Evolutionary conservation across 2,113 vertebrate species (phyloP), one percentile per base, ranked within the genome.

Genomic region (Hyaena hyaena): DNA sequence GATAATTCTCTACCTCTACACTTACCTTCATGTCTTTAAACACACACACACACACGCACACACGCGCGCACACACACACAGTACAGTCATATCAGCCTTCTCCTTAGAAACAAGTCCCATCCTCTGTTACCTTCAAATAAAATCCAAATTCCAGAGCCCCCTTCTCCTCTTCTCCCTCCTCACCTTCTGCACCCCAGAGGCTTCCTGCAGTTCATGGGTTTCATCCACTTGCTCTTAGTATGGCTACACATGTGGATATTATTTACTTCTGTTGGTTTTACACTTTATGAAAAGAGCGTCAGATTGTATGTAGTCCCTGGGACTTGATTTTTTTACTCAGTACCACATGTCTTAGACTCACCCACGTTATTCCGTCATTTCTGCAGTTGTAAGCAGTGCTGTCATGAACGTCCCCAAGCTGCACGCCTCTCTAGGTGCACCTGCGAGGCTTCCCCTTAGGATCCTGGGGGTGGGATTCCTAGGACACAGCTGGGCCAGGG

Each of bases 391-490:
- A 9, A 35, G 7, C 23, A 3, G 65, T 2, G 15, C 58, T 17
- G 1, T 7, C 1, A 16, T 5, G 10, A 53, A 19, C 31, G 2
- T 4, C 33, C 31, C 39, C 0, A 10, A 33, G 7, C 68, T 21
- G n/a, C n/a, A 71, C 12, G 5, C 0, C 7, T 19, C 19, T 43
- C 31, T 33, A 26, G 61, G 19, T 10, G 17, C 26, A 33, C 1
- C 0, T 4, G 28, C 3, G 39, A 11, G n/a, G 43, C 43, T 17
- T 43, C 74, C 63, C 50, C 28, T 48, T 4, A 12, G n/a, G 23
- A 74, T 48, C 58, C 19, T 0, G 24, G n/a, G 23, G 23, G 19
- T 2, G 19, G 23, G 55, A 15, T 24, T 31, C 2, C 61, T 10
- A 1, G 35, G 61, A 53, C 9, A 4, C 4, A n/a, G 19, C 9